Conservation (phyloP, 2,888 invertebrate species). For the Vannuccia rotundouncinata region DNA sequence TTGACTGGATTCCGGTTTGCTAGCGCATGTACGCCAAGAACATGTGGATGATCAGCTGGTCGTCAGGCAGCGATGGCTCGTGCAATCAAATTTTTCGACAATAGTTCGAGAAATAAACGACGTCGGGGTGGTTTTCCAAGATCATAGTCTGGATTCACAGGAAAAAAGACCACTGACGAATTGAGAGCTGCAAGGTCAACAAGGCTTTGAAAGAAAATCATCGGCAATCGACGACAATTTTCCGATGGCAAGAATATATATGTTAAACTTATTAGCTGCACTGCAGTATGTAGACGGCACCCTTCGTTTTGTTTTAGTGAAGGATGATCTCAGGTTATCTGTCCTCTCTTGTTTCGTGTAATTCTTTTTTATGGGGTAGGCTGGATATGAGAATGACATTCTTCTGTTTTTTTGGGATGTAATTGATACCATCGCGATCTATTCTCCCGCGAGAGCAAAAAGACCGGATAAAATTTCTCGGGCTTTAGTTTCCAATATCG, state of each 20-base stretch:
- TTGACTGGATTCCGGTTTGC: too few relatives aligned
- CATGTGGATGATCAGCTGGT: too few relatives aligned
- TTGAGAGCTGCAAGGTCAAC: constrained; percentile 30
- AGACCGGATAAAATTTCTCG: too few relatives aligned
- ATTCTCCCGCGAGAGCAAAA: too few relatives aligned
- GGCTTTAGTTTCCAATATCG: too few relatives aligned
- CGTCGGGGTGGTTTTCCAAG: neutral
- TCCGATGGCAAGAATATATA: too few relatives aligned
- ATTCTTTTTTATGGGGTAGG: neutral
- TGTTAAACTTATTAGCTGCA: too few relatives aligned
- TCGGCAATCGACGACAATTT: neutral
- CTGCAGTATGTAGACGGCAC: neutral
- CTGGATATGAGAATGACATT: neutral
- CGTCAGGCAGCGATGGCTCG: too few relatives aligned
- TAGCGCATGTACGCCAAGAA: too few relatives aligned
- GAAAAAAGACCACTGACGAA: neutral
- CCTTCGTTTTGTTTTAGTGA: constrained; percentile 21
- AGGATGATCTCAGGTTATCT: constrained; percentile 20
- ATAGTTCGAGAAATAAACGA: neutral
- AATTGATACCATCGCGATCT: too few relatives aligned
- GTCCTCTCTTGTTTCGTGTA: neutral
- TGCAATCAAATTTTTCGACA: neutral
- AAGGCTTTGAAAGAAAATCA: constrained; percentile 1
- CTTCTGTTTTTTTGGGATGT: neutral
- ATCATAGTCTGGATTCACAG: neutral